Evolutionary conservation across 2,797 vertebrate genomes (phyloP).

Genomic region (Rhinoraja longicauda): DNA sequence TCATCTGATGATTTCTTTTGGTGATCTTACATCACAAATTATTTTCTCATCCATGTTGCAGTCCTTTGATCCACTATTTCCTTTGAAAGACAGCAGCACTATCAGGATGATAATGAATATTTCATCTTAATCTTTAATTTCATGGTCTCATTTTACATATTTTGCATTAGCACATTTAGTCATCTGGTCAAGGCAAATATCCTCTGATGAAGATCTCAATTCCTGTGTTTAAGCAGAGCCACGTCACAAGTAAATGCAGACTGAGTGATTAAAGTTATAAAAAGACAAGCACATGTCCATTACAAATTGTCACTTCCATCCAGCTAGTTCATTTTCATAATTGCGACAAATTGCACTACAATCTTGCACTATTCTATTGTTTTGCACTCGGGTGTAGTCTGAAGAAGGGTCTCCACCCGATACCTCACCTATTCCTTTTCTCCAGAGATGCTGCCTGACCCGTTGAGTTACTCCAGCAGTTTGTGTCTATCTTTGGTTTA

Average conservation of each 20-base stretch:
- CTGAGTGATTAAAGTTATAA: background rate
- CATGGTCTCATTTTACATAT: background rate
- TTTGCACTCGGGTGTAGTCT: too few species aligned
- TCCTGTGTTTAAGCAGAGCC: background rate
- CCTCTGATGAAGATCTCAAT: background rate
- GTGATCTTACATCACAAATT: background rate
- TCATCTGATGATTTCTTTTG: background rate
- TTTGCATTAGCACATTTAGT: background rate
- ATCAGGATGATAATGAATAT: too few species aligned
- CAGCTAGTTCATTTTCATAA: too few species aligned
- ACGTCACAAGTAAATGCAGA: background rate
- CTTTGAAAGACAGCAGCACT: background rate
- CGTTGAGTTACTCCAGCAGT: too few species aligned
- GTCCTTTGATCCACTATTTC: background rate
- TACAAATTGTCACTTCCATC: too few species aligned
- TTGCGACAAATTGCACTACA: too few species aligned
- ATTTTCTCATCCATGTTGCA: background rate
- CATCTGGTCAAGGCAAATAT: background rate
- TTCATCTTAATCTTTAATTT: background rate
- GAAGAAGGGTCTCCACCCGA: too few species aligned
- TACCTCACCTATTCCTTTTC: too few species aligned
- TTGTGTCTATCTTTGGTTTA: too few species aligned
- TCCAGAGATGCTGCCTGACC: too few species aligned
- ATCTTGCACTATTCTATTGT: too few species aligned
- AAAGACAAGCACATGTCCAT: background rate